Evolutionary conservation across 1,140 invertebrate species (phyloP).

Genomic region (Cyrtorhinus lividipennis): DNA sequence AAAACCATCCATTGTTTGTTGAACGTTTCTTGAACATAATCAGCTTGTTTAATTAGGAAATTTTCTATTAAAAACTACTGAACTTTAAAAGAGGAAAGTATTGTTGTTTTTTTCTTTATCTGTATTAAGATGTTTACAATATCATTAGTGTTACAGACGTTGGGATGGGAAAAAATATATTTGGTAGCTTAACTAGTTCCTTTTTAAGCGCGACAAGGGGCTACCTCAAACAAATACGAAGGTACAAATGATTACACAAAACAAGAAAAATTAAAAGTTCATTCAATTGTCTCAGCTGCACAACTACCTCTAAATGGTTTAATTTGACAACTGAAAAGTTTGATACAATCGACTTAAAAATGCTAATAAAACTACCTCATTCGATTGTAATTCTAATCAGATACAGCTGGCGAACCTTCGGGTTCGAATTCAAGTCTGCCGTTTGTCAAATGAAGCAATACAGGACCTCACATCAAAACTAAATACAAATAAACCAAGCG

Average conservation of each 20-base stretch:
- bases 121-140: slow-evolving; percentile 5
- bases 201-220: slow-evolving; percentile 8
- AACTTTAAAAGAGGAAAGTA: background rate
- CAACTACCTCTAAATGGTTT: slow-evolving; percentile 8
- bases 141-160: slow-evolving; percentile 16
- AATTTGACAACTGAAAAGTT: background rate
- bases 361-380: slow-evolving; percentile 12
- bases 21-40: slow-evolving; percentile 18
- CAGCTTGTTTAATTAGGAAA: slow-evolving; percentile 19
- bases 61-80: background rate
- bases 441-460: background rate
- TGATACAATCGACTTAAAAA: slow-evolving; percentile 2
- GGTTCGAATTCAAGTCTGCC: background rate
- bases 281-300: slow-evolving; percentile 12
- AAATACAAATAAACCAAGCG: background rate
- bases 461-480: background rate
- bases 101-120: slow-evolving; percentile 4
- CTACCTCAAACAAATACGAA: slow-evolving; percentile 13
- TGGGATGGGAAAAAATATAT: background rate
- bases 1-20: slow-evolving; percentile 20
- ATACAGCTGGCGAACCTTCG: background rate
- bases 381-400: slow-evolving; percentile 3
- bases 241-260: slow-evolving; percentile 12
- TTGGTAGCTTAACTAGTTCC: slow-evolving; percentile 8
- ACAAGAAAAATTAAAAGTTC: slow-evolving; percentile 4